Evolutionary conservation across 1,140 invertebrate genomes (phyloP).

Genomic region (Tigriopus japonicus): DNA sequence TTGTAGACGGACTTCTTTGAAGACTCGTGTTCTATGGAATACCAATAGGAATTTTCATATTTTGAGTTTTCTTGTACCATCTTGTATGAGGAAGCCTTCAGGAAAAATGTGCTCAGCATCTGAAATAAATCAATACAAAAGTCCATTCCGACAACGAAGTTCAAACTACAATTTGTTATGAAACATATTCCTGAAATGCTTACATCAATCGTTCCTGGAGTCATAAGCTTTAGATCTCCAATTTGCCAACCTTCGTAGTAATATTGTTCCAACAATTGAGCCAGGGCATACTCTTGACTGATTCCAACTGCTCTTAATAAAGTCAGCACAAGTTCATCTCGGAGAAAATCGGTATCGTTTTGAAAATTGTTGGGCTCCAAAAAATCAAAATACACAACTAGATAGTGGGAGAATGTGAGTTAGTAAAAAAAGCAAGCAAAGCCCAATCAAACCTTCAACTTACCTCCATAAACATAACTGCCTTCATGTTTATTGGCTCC

Average conservation of each 20-base stretch:
- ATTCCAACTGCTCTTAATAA: not conserved
- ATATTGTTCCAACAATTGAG: not conserved
- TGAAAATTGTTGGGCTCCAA: not conserved
- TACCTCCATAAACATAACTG: not conserved
- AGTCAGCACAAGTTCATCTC: not conserved
- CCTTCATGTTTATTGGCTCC: constrained; percentile 9
- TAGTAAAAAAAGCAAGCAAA: not conserved
- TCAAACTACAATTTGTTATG: no score
- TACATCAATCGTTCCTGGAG: constrained; percentile 7
- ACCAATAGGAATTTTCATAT: constrained; percentile 1
- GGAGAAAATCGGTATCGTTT: not conserved
- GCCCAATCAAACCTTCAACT: not conserved
- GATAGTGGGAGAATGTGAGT: not conserved
- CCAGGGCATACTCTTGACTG: not conserved
- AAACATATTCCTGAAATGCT: not conserved
- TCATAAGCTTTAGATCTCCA: not conserved
- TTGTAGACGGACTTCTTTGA: not conserved
- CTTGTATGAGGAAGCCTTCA: constrained; percentile 4
- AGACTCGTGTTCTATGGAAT: not conserved
- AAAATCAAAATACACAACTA: not conserved
- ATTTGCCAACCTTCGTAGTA: not conserved
- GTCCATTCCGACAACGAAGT: no score
- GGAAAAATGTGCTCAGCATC: not conserved
- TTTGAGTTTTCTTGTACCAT: constrained; percentile 2
- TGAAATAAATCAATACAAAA: not conserved